These are phyloP conservation scores for Blera fallax DNA, from an alignment of 2,888 invertebrate species.

Conservation along the genomic window DNA sequence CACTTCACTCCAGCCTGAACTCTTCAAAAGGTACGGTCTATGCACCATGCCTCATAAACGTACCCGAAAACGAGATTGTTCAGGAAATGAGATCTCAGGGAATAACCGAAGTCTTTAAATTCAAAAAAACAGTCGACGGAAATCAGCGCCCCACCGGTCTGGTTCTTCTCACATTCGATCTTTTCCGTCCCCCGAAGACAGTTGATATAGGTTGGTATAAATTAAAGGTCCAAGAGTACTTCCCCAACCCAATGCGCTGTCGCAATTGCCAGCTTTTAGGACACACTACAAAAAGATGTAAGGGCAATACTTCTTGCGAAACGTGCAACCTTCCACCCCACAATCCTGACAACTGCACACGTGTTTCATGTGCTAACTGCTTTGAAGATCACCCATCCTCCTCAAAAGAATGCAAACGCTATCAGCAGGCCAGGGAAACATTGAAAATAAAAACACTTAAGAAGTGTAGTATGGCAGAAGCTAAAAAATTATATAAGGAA, in stretches of 20 bases:
- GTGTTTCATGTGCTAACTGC: neutral
- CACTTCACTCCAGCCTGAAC: neutral
- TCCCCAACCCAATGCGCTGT: conserved; percentile 1
- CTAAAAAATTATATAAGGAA: neutral
- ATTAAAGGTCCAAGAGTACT: neutral
- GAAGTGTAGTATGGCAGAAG: no score
- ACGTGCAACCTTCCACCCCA: neutral
- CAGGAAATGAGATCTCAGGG: neutral
- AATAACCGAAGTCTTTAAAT: neutral
- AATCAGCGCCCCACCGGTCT: neutral
- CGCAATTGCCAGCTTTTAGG: conserved; percentile 12
- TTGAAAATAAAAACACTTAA: no score
- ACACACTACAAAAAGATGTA: neutral
- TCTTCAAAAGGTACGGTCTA: neutral
- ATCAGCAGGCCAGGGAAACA: no score
- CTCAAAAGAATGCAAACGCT: no score
- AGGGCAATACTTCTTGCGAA: neutral
- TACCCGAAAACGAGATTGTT: neutral
- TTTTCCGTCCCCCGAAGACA: neutral
- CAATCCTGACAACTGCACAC: neutral
- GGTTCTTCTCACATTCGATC: neutral
- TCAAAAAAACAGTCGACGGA: neutral
- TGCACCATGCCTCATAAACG: neutral
- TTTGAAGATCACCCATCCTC: neutral
- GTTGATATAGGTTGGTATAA: conserved; percentile 1